Evolutionary conservation across 1,140 invertebrate genomes (phyloP), one percentile per base, ranked within the genome.

Genomic region (Bombus terrestris): DNA sequence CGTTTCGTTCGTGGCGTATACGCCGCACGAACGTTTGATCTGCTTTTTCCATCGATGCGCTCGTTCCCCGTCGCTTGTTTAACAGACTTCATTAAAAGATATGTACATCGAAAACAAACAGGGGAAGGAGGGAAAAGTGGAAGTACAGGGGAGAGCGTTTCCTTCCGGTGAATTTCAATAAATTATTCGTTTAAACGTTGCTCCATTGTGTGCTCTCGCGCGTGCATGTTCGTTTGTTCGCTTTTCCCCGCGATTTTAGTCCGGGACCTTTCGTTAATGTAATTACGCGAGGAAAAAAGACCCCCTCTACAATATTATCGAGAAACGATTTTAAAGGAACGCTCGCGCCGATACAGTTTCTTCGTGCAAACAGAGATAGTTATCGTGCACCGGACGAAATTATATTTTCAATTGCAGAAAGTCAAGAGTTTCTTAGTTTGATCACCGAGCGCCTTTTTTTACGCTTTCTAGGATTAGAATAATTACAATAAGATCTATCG

Each of bases 11-110:
- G 43, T 28, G 66, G 15, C 15, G 32, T 35, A 37, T 39, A 47
- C 57, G 66, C 68, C 39, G 53, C 53, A 41, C 39, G 9, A 85
- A 81, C 84, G 84, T 85, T 85, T 85, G 79, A 85, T 85, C 84
- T 57, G 78, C 59, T 69, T 75, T 81, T 75, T 53, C 78, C 78
- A 85, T 73, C 76, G 53, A 53, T 66, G 77, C 83, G 12, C 64
- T 41, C 81, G n/a, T 39, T 28, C 68, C 28, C 53, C 47, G n/a
- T 28, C 41, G 47, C 69, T 66, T 28, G 47, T 68, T 74, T 57
- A 81, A 59, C 71, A 13, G 32, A 75, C 57, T 81, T 85, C 71
- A 75, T 85, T 85, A 85, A 68, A 72, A 43, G 64, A 62, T 62
- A 68, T 47, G 57, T 41, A 85, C 41, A 43, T 37, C 37, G 84